These are phyloP conservation scores for Peromyscus maniculatus DNA, from an alignment of 2,113 vertebrate species.

Conservation along the genomic window DNA sequence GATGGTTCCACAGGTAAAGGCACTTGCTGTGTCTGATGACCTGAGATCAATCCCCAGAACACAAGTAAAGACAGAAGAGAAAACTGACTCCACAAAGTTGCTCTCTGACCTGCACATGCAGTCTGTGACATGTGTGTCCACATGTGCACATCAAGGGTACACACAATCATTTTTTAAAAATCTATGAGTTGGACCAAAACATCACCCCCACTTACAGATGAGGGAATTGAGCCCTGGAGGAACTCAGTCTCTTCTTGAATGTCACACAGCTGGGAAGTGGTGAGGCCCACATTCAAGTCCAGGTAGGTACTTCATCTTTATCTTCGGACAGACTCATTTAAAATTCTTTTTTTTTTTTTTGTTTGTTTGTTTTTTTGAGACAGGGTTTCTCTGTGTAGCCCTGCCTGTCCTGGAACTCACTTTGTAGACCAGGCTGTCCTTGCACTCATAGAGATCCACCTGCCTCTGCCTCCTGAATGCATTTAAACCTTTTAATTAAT, in stretches of 20 bases:
- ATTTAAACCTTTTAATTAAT: neutral
- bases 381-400: too few species aligned
- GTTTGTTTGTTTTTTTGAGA: too few species aligned
- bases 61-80: neutral
- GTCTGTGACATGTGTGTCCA: neutral
- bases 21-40: neutral
- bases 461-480: neutral
- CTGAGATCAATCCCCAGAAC: neutral
- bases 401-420: too few species aligned
- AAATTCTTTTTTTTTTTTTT: too few species aligned
- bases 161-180: neutral
- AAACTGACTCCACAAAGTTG: neutral
- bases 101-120: neutral
- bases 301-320: constrained; percentile 22
- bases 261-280: neutral
- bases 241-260: neutral
- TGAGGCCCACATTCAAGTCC: neutral
- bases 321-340: constrained; percentile 30
- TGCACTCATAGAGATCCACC: neutral
- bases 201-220: neutral
- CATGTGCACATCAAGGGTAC: neutral
- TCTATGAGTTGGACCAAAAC: neutral
- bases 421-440: neutral
- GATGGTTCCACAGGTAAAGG: neutral
- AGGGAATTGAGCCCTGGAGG: neutral